Evolutionary conservation across 1,140 invertebrate genomes (phyloP), one percentile per base, ranked within the genome.

Genomic region (Himalopsyche phryganea): DNA sequence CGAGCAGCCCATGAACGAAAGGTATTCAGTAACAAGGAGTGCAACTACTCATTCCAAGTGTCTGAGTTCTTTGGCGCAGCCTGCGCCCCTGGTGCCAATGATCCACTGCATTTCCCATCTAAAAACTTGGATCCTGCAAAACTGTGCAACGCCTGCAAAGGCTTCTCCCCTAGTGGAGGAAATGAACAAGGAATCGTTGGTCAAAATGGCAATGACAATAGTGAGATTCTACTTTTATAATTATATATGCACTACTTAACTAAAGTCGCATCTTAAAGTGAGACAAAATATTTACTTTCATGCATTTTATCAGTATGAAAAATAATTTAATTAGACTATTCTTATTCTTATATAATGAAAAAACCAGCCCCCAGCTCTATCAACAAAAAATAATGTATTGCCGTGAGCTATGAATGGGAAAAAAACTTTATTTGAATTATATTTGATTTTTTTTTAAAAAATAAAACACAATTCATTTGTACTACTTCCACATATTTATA

Each of bases 1-100:
- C 75, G 81, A 17, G 61, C 68, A 0, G 77, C 76, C 0, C 75
- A 80, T 18, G 67, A 69, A n/a, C 60, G 71, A 0, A 58, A 69
- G 15, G 61, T 84, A 3, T 68, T 83, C 41, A 68, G 68, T 7
- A 38, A 65, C 0, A 53, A 66, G 14, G 66, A 78, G 17, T 87
- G 85, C 61, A 76, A 85, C 63, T 84, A 83, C 66, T 74, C 78
- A 1, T 60, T 66, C 35, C 69, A 78, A 1, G 70, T 85, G 0
- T 77, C 79, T 0, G 73, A 81, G 19, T 83, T 84, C 66, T 80
- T 86, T 63, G 69, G 68, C 1, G 68, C 69, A 2, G 78, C 82
- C 1, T 86, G 85, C 66, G 77, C 78, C 0, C 84, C 84, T 0
- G 84, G 84, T 6, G 79, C 83, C 1, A 58, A 71, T 0, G 76